These are phyloP conservation scores for Urocyon cinereoargenteus DNA, from an alignment of 2,797 vertebrate species.

Conservation along the genomic window DNA sequence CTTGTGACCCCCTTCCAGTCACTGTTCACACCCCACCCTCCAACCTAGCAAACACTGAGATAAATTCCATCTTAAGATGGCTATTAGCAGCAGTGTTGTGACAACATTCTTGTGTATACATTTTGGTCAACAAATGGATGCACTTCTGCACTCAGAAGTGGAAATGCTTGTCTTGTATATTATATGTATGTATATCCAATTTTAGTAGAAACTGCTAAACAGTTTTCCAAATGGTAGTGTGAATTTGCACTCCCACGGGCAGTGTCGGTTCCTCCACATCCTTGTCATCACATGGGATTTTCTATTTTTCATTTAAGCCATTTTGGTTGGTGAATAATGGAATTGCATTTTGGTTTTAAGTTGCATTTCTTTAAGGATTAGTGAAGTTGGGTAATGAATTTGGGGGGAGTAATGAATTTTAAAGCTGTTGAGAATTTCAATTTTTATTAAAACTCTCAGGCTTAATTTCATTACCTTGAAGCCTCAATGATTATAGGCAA, in stretches of 20 bases:
- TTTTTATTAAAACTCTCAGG: not conserved
- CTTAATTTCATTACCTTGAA: not conserved
- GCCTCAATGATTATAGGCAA: not conserved
- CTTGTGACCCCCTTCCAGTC: not conserved
- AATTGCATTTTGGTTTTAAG: not conserved
- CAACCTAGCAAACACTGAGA: not conserved
- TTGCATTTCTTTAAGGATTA: not conserved
- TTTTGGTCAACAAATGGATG: not conserved
- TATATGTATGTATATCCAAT: not conserved
- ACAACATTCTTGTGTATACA: not conserved
- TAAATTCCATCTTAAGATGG: not conserved
- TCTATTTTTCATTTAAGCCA: slow-evolving; percentile 1
- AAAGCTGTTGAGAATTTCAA: not conserved
- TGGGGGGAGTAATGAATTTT: not conserved
- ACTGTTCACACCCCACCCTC: not conserved
- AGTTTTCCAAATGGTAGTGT: not conserved
- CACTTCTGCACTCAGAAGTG: not conserved
- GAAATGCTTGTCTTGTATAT: not conserved
- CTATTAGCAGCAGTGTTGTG: not conserved
- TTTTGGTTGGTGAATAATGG: not conserved
- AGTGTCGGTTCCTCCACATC: not conserved
- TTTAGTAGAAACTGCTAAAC: not conserved
- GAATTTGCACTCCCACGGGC: not conserved
- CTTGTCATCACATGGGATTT: not conserved
- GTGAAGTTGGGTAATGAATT: not conserved